A percentile compares a stretch with the other conserved stretches of the same genome.
Conservation (phyloP, 2,888 invertebrate species). For the Dicycla oo region DNA sequence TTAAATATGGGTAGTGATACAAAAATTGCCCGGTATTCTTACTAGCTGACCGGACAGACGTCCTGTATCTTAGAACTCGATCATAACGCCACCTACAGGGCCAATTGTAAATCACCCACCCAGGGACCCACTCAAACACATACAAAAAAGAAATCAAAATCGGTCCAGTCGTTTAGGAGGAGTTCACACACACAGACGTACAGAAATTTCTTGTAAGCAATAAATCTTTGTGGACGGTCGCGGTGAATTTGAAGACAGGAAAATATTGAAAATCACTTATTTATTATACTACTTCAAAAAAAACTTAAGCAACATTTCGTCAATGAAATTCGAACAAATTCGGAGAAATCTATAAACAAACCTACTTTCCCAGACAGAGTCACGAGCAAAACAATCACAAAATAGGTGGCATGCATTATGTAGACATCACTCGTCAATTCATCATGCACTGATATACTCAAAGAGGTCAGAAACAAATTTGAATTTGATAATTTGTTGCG, state of each 20-base stretch:
- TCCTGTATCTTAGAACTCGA: too few relatives aligned
- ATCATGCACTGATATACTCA: slow-evolving; percentile 58
- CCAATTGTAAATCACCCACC: too few relatives aligned
- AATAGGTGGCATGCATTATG: slow-evolving; percentile 43
- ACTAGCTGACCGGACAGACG: too few relatives aligned
- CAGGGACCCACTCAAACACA: too few relatives aligned
- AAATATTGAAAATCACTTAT: background rate
- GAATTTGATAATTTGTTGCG: slow-evolving; percentile 63
- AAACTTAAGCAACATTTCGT: slow-evolving; percentile 2
- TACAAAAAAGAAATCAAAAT: too few relatives aligned
- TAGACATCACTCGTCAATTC: slow-evolving; percentile 27
- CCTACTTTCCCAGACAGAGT: slow-evolving; percentile 32
- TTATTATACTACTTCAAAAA: background rate
- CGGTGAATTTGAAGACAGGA: background rate
- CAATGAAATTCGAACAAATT: background rate
- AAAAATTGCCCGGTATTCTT: too few relatives aligned
- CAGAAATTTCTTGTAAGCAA: background rate
- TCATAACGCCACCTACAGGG: too few relatives aligned
- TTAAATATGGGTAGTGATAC: too few relatives aligned
- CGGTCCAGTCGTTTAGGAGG: too few relatives aligned
- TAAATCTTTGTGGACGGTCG: background rate
- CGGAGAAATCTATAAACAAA: slow-evolving; percentile 22
- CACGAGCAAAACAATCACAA: slow-evolving; percentile 22
- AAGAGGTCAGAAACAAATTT: slow-evolving; percentile 67
- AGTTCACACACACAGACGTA: too few relatives aligned